Conservation (phyloP, 2,888 invertebrate genomes). For the Brachyptera risi region DNA sequence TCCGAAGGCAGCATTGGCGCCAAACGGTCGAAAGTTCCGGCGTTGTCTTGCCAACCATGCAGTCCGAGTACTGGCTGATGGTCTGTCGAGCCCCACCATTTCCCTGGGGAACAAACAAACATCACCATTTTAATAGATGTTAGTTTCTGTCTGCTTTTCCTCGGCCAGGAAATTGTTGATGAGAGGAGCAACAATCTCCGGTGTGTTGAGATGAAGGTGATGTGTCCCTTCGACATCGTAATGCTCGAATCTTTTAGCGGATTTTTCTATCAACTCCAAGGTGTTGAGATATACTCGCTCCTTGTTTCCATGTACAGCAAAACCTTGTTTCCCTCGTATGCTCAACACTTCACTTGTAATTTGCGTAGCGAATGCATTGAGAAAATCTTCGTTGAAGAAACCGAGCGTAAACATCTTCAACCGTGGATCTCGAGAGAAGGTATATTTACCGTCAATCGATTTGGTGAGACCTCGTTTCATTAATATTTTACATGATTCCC, state of each 20-base stretch:
- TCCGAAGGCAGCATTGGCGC: slow-evolving; percentile 36
- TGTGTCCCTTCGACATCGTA: slow-evolving; percentile 64
- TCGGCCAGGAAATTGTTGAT: slow-evolving; percentile 57
- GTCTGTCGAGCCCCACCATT: slow-evolving; percentile 37
- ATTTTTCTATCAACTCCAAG: slow-evolving; percentile 53
- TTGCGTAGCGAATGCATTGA: slow-evolving; percentile 52
- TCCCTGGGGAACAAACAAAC: slow-evolving; percentile 54
- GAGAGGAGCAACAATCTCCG: slow-evolving; percentile 51
- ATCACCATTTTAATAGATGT: slow-evolving; percentile 76
- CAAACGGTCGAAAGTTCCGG: slow-evolving; percentile 39
- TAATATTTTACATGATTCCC: slow-evolving; percentile 50
- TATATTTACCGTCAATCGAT: slow-evolving; percentile 50
- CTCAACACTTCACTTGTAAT: slow-evolving; percentile 62
- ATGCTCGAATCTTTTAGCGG: slow-evolving; percentile 54
- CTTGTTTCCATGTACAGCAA: slow-evolving; percentile 11
- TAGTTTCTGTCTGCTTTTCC: no score
- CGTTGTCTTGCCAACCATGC: slow-evolving; percentile 42
- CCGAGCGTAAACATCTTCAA: slow-evolving; percentile 53
- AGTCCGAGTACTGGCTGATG: slow-evolving; percentile 37
- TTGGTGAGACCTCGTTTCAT: slow-evolving; percentile 51
- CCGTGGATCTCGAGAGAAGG: slow-evolving; percentile 61
- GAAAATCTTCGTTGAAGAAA: slow-evolving; percentile 52
- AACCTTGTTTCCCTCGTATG: slow-evolving; percentile 47
- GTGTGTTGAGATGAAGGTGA: slow-evolving; percentile 70
- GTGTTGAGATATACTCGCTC: slow-evolving; percentile 44